Conservation (phyloP, 2,113 vertebrate genomes). For the Rhombomys opimus region DNA sequence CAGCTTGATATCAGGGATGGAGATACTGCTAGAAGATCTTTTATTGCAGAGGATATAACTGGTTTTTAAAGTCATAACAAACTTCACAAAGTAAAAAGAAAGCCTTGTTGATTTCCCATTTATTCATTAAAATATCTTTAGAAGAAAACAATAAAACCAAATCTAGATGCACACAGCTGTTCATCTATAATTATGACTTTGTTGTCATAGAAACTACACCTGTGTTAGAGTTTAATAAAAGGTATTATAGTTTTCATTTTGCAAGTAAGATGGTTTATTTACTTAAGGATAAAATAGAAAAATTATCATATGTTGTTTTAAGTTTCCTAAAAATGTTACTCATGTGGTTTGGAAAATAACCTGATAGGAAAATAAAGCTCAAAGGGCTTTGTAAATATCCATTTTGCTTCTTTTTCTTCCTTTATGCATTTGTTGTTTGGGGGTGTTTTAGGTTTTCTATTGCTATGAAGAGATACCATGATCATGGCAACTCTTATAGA, state of each 20-base stretch:
- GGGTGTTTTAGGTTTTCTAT: not conserved
- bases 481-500: not conserved
- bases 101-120: not conserved
- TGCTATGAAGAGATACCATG: not conserved
- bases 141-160: conserved; percentile 36
- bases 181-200: conserved; percentile 63
- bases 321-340: conserved; percentile 34
- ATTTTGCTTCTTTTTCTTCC: conserved; percentile 48
- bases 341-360: not conserved
- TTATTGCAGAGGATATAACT: too few species aligned
- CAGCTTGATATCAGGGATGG: too few species aligned
- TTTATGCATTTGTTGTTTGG: not conserved
- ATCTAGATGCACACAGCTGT: conserved; percentile 44
- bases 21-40: too few species aligned
- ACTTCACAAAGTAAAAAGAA: not conserved
- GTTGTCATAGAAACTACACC: conserved; percentile 63
- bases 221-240: conserved; percentile 63
- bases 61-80: not conserved
- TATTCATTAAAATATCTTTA: conserved; percentile 39
- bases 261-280: conserved; percentile 44
- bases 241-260: conserved; percentile 66
- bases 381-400: conserved; percentile 61
- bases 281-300: not conserved
- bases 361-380: conserved; percentile 45
- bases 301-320: conserved; percentile 16